Evolutionary conservation across 1,140 invertebrate species (phyloP), one percentile per base, ranked within the genome.

Genomic region (Parapsyche elsis): DNA sequence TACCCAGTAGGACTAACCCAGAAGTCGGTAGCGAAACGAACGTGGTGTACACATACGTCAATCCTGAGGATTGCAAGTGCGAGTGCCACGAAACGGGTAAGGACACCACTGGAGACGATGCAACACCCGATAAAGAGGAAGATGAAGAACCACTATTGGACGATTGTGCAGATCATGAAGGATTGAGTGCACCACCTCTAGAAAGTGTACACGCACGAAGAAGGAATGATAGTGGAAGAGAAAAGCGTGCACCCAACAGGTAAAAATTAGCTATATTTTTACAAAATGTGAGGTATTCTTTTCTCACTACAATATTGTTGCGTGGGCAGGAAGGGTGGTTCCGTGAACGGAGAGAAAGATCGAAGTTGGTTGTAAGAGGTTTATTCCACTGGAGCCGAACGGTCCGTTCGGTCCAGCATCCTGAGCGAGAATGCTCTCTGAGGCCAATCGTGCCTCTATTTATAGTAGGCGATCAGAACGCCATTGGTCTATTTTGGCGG

Each of bases 11-110:
- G 73, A 84, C 86, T 26, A 84, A 85, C 74, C 87, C 86, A 44
- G 86, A 87, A 71, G 85, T 86, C 9, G 24, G 57, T 21, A 82
- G 23, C 53, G 84, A 77, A 9, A 49, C 80, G 9, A 84, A 88
- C 77, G 87, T 91, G 21, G 88, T 92, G 78, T 94, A 94, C 84
- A 94, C 90, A 85, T 95, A 95, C 85, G 94, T 95, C 46, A 94
- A 94, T 86, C 94, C 94, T 0, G 94, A 95, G 84, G 94, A 95
- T 77, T 95, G 94, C 84, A 93, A 92, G 84, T 95, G 94, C 86
- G 94, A 95, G 86, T 95, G 94, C 85, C 94, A 95, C 87, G 93
- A 94, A 83, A 89, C 87, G 45, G 85, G 87, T 61, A 86, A 86
- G 0, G 87, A 85, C 1, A 75, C 49, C 0, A 81, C 78, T 64